Evolutionary conservation across 2,113 vertebrate genomes (phyloP).

Genomic region (Pipa parva): DNA sequence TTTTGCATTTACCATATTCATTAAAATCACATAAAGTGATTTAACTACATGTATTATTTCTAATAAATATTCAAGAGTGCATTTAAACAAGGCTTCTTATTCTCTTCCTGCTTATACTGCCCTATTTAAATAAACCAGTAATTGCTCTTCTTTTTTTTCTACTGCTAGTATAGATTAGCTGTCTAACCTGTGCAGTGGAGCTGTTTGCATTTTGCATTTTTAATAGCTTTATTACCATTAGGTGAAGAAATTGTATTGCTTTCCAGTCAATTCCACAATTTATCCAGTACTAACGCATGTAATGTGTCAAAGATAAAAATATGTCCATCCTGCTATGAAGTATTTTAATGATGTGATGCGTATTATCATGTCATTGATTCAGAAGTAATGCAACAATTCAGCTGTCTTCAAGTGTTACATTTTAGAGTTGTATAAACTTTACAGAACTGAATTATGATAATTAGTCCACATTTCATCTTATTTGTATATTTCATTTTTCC

Average conservation of each 20-base stretch:
- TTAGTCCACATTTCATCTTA: too few relatives aligned
- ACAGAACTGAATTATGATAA: conserved; percentile 16
- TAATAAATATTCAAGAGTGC: conserved; percentile 87
- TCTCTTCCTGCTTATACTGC: conserved; percentile 77
- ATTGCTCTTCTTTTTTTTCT: conserved; percentile 77
- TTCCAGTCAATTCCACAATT: conserved; percentile 75
- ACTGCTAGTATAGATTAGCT: conserved; percentile 80
- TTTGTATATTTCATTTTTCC: too few relatives aligned
- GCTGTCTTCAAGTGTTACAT: conserved; percentile 68
- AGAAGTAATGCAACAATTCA: conserved; percentile 57
- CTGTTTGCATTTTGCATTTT: conserved; percentile 82
- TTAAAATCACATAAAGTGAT: conserved; percentile 83
- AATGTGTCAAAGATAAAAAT: conserved; percentile 64
- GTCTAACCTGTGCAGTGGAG: conserved; percentile 75
- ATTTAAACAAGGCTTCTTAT: conserved; percentile 81
- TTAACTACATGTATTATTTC: conserved; percentile 87
- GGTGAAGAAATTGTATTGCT: conserved; percentile 77
- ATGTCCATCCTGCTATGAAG: neutral
- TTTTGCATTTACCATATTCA: conserved; percentile 82
- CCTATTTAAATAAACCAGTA: conserved; percentile 85
- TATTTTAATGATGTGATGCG: conserved; percentile 63
- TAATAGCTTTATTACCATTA: conserved; percentile 83
- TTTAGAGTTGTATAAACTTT: conserved; percentile 74
- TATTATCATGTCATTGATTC: conserved; percentile 70
- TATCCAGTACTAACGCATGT: conserved; percentile 75